Evolutionary conservation across 2,797 vertebrate species (phyloP).

Genomic region (Carduelis carduelis): DNA sequence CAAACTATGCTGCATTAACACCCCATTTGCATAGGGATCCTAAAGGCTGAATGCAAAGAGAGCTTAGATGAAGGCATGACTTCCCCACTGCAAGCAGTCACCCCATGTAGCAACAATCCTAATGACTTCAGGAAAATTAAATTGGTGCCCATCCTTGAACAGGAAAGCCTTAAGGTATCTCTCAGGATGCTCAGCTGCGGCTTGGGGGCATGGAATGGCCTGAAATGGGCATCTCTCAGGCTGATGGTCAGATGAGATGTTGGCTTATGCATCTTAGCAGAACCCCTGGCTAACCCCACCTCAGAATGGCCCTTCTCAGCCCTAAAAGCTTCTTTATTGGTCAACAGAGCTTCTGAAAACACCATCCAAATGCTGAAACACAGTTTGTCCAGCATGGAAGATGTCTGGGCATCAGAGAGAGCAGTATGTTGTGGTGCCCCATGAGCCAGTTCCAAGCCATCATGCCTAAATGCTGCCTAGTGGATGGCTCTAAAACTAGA

Average conservation of each 20-base stretch:
- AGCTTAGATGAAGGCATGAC: neutral
- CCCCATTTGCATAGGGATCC: neutral
- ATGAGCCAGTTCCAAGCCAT: neutral
- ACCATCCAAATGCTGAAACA: neutral
- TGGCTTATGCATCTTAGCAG: neutral
- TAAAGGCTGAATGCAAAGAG: neutral
- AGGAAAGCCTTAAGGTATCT: neutral
- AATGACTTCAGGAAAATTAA: neutral
- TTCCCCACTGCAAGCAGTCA: neutral
- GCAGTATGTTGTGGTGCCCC: fast-evolving
- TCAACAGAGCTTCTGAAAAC: neutral
- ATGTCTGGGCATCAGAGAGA: neutral
- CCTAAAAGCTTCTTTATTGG: neutral
- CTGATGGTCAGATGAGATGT: neutral
- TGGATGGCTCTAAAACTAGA: neutral
- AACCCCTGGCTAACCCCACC: fast-evolving
- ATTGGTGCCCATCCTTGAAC: neutral
- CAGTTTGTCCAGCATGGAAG: neutral
- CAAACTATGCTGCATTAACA: neutral
- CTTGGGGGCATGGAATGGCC: neutral
- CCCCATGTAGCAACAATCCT: neutral
- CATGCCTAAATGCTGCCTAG: neutral
- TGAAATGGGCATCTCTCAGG: fast-evolving
- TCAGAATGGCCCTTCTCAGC: neutral
- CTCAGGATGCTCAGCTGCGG: neutral